Evolutionary conservation across 2,113 vertebrate genomes (phyloP).

Genomic region (Prunella himalayana): DNA sequence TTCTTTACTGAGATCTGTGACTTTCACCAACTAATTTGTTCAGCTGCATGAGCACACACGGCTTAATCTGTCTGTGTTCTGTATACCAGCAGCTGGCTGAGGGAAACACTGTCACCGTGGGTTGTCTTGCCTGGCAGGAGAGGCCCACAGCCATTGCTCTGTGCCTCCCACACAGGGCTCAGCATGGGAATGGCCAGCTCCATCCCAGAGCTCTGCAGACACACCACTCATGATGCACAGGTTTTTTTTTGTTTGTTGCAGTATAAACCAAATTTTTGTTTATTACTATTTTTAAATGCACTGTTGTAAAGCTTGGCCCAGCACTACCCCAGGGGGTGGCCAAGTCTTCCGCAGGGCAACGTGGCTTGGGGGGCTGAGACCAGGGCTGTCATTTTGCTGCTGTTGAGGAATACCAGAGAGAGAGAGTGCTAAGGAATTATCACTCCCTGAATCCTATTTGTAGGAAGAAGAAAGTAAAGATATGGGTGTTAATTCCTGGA

Average conservation of each 20-base stretch:
- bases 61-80: neutral
- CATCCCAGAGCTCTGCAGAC: neutral
- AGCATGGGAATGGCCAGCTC: neutral
- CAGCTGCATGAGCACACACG: neutral
- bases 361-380: neutral
- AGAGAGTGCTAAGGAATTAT: neutral
- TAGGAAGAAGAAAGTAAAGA: neutral
- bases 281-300: neutral
- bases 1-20: neutral
- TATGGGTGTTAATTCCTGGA: neutral
- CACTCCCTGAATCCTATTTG: neutral
- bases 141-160: neutral
- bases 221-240: accelerated
- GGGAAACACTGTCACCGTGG: neutral
- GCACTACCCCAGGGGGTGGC: neutral
- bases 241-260: neutral
- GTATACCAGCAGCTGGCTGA: neutral
- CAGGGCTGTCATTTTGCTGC: neutral
- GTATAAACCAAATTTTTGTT: neutral
- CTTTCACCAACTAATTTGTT: neutral
- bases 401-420: neutral
- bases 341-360: neutral
- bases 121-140: neutral
- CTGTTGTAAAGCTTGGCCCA: neutral
- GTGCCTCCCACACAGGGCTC: neutral